phyloP scores from a whole-genome alignment of 2,113 vertebrate species.

The Oryzias curvinotus region DNA sequence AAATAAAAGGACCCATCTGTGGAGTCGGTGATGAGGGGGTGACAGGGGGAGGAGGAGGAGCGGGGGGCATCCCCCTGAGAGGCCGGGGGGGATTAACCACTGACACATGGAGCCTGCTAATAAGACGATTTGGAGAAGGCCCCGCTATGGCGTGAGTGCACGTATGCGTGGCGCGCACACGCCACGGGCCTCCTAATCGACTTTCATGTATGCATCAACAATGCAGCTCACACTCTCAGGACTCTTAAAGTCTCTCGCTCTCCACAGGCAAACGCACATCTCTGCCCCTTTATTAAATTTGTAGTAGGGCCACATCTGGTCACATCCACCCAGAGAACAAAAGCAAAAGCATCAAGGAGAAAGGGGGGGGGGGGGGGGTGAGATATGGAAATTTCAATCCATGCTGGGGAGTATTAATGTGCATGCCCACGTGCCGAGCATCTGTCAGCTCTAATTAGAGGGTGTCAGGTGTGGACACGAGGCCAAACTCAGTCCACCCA shows the following conservation, averaged over 20 bases:
- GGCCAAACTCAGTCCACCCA: constrained; percentile 71
- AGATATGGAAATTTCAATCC: constrained; percentile 68
- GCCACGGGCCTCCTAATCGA: constrained; percentile 7
- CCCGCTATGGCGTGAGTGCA: constrained; percentile 47
- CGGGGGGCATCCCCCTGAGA: constrained; percentile 47
- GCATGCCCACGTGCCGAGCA: constrained; percentile 68
- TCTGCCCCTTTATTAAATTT: constrained; percentile 77
- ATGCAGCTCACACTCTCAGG: constrained; percentile 15
- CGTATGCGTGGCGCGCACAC: constrained; percentile 32
- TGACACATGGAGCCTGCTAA: constrained; percentile 79
- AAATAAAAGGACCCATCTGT: constrained; percentile 80
- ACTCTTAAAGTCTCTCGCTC: constrained; percentile 24
- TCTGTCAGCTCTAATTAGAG: constrained; percentile 76
- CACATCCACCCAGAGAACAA: constrained; percentile 68
- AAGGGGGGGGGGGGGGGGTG: constrained; percentile 30
- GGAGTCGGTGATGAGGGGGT: constrained; percentile 67
- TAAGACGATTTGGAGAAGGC: constrained; percentile 58
- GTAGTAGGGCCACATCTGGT: constrained; percentile 79
- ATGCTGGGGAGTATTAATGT: constrained; percentile 65
- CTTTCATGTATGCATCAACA: neutral
- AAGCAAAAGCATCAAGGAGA: constrained; percentile 32
- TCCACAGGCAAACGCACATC: constrained; percentile 34
- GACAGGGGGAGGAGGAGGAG: constrained; percentile 47
- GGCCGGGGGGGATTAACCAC: constrained; percentile 73
- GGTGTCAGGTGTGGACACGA: constrained; percentile 76